A percentile compares a stretch with the other conserved stretches of the same genome.
phyloP scores from a whole-genome alignment of 2,797 vertebrate genomes.

The Alauda arvensis region DNA sequence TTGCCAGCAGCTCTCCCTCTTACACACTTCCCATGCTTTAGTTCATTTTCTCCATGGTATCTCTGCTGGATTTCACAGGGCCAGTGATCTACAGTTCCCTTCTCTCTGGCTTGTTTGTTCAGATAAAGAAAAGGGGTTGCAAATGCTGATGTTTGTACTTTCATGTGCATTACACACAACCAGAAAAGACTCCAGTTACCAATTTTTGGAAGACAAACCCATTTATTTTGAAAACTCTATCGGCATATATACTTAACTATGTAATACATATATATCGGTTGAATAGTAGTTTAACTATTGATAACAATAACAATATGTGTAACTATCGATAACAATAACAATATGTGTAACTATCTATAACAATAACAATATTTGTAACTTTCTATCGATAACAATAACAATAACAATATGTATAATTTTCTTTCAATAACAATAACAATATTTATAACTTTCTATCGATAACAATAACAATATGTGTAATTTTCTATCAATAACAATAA shows the following conservation, averaged over 20 bases:
- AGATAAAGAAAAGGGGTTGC: neutral
- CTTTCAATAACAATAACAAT: too few relatives aligned
- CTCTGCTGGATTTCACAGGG: neutral
- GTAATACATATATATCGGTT: too few relatives aligned
- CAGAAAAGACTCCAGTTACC: neutral
- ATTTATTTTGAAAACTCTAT: neutral
- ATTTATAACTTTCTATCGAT: too few relatives aligned
- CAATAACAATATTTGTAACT: too few relatives aligned
- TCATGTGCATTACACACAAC: accelerated
- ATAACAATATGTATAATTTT: too few relatives aligned
- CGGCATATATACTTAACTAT: neutral
- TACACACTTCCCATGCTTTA: neutral
- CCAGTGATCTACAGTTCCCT: neutral
- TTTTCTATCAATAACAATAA: too few relatives aligned
- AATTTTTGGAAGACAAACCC: neutral
- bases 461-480: too few relatives aligned
- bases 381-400: too few relatives aligned
- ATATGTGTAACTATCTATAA: too few relatives aligned
- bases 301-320: too few relatives aligned
- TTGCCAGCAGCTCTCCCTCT: neutral
- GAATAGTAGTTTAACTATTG: too few relatives aligned
- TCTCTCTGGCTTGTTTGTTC: neutral
- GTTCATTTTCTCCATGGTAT: neutral
- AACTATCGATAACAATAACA: too few relatives aligned
- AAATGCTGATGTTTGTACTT: neutral